phyloP scores from a whole-genome alignment of 2,113 vertebrate genomes.

The Corythoichthys haematopterus region DNA sequence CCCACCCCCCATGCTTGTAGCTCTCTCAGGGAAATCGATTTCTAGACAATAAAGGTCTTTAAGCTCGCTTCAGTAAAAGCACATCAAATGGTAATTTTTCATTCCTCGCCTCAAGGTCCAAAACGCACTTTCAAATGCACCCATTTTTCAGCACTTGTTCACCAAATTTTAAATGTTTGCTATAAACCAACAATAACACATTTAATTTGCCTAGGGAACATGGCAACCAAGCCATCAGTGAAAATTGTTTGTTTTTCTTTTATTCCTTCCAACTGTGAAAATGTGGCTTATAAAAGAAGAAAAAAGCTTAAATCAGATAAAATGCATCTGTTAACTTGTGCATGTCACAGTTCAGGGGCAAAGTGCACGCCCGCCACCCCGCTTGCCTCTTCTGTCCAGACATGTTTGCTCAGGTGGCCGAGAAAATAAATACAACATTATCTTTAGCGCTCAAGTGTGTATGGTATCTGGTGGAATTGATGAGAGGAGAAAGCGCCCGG shows the following conservation, averaged over 20 bases:
- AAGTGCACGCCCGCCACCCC: conserved; percentile 52
- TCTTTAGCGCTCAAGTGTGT: conserved; percentile 40
- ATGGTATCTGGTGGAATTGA: conserved; percentile 52
- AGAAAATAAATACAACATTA: conserved; percentile 52
- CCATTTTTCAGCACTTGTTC: not conserved
- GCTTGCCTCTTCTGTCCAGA: conserved; percentile 19
- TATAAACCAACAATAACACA: not conserved
- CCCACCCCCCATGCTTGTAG: conserved; percentile 4
- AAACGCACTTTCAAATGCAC: not conserved
- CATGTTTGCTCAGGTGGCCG: conserved; percentile 68
- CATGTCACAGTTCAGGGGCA: conserved; percentile 36
- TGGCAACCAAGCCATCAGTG: not conserved
- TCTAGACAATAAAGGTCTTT: conserved; percentile 39
- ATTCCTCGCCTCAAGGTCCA: conserved; percentile 4
- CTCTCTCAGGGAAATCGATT: conserved; percentile 29
- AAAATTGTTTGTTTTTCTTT: conserved; percentile 12
- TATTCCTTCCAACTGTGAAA: conserved; percentile 26
- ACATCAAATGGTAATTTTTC: conserved; percentile 28
- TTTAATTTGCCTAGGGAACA: conserved; percentile 10
- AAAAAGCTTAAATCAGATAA: conserved; percentile 25
- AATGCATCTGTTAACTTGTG: conserved; percentile 54
- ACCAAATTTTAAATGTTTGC: conserved; percentile 1
- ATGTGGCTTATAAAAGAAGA: conserved; percentile 13
- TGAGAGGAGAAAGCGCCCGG: conserved; percentile 30
- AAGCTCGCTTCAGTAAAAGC: conserved; percentile 30